Conservation (phyloP, 1,140 invertebrate genomes). For the Mylabris phalerata region DNA sequence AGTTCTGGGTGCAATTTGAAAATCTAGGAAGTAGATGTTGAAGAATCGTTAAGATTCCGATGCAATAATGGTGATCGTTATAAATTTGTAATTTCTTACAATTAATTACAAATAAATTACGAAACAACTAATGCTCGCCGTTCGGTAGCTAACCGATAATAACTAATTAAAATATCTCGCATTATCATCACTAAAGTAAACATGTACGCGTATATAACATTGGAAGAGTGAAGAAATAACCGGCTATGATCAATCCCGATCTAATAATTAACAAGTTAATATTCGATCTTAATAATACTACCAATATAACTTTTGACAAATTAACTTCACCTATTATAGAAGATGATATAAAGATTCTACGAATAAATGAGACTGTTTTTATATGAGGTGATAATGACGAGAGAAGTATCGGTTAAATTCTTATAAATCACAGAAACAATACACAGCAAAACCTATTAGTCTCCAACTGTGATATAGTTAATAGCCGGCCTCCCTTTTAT, state of each 20-base stretch:
- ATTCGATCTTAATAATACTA: neutral
- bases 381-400: too few species aligned
- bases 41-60: too few species aligned
- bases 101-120: slow-evolving; percentile 20
- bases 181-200: slow-evolving; percentile 13
- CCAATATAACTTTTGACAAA: slow-evolving; percentile 13
- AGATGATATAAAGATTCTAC: neutral
- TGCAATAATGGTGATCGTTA: too few species aligned
- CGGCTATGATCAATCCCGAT: slow-evolving; percentile 4
- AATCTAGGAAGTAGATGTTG: too few species aligned
- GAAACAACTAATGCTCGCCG: slow-evolving; percentile 12
- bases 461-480: too few species aligned
- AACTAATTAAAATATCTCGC: slow-evolving; percentile 19
- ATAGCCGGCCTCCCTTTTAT: too few species aligned
- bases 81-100: slow-evolving; percentile 3
- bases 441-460: too few species aligned
- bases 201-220: neutral
- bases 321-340: slow-evolving; percentile 1
- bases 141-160: slow-evolving; percentile 14
- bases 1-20: too few species aligned
- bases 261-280: slow-evolving; percentile 14
- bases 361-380: too few species aligned
- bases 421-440: too few species aligned
- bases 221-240: too few species aligned
- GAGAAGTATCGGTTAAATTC: too few species aligned